Conservation (phyloP, 1,140 invertebrate species). For the Zaprionus taronus region DNA sequence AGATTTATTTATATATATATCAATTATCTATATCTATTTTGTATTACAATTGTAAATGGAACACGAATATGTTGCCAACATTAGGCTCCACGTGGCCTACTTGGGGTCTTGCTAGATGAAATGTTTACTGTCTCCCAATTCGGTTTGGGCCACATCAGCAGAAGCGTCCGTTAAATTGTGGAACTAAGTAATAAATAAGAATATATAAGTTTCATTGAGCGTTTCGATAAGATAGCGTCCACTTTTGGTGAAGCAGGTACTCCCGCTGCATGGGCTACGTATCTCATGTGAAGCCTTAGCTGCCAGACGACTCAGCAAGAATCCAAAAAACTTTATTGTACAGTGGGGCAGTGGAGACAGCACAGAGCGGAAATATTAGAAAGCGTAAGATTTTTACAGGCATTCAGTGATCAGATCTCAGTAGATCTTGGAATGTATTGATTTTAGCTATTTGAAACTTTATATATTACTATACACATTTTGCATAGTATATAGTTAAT, state of each 20-base stretch:
- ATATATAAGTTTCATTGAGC: constrained; percentile 25
- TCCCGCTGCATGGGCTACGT: neutral
- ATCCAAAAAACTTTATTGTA: neutral
- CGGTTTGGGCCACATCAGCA: constrained; percentile 30
- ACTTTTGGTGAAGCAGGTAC: constrained; percentile 10
- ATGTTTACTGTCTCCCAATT: constrained; percentile 18
- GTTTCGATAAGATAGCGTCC: constrained; percentile 35
- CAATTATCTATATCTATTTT: neutral
- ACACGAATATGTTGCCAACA: neutral
- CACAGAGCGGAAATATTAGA: neutral
- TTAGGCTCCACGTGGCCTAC: constrained; percentile 38
- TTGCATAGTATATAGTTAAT: too few relatives aligned
- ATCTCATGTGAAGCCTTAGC: constrained; percentile 23
- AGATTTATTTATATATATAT: neutral
- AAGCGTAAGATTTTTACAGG: neutral
- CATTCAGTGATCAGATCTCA: neutral
- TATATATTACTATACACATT: neutral
- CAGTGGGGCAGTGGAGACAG: constrained; percentile 5
- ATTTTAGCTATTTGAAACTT: neutral
- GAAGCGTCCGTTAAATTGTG: neutral
- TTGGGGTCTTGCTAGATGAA: constrained; percentile 3
- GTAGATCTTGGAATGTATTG: neutral
- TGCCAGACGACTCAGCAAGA: constrained; percentile 11
- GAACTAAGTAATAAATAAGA: constrained; percentile 37
- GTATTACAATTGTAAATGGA: neutral